Conservation (phyloP, 2,797 vertebrate genomes). For the Chromobotia macracanthus region DNA sequence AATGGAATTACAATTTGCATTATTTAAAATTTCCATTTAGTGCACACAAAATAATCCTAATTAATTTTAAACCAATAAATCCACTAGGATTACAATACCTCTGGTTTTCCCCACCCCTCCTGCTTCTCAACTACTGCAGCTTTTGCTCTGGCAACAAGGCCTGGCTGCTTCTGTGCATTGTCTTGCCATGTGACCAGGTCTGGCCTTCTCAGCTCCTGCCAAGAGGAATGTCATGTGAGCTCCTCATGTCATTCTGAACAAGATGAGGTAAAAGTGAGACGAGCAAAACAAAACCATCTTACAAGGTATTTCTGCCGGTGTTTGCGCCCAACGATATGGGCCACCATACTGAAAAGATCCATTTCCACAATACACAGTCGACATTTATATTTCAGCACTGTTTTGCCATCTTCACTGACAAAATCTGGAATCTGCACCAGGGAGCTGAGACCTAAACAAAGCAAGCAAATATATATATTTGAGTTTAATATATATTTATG, state of each 20-base stretch:
- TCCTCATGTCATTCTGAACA: neutral
- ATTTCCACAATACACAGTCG: slow-evolving; percentile 67
- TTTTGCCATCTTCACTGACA: slow-evolving; percentile 49
- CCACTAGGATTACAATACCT: slow-evolving; percentile 57
- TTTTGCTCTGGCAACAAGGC: slow-evolving; percentile 74
- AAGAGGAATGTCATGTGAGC: neutral
- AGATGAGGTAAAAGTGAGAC: neutral
- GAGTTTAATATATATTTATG: too few relatives aligned
- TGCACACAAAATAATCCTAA: neutral
- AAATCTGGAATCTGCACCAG: slow-evolving; percentile 65
- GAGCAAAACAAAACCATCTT: slow-evolving; percentile 38
- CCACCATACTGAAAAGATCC: slow-evolving; percentile 69
- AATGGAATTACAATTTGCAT: neutral
- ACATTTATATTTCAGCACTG: slow-evolving; percentile 70
- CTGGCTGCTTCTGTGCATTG: slow-evolving; percentile 62
- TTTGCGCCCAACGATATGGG: slow-evolving; percentile 79
- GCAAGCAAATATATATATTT: neutral
- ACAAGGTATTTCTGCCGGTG: slow-evolving; percentile 82
- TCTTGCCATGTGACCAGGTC: slow-evolving; percentile 77
- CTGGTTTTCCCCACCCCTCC: slow-evolving; percentile 75
- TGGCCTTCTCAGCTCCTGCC: slow-evolving; percentile 73
- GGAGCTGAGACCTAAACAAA: slow-evolving; percentile 70
- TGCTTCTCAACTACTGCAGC: slow-evolving; percentile 79
- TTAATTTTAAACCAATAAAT: too few relatives aligned
- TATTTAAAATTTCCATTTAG: neutral